phyloP scores from a whole-genome alignment of 2,113 vertebrate species.

The Stegostoma tigrinum region DNA sequence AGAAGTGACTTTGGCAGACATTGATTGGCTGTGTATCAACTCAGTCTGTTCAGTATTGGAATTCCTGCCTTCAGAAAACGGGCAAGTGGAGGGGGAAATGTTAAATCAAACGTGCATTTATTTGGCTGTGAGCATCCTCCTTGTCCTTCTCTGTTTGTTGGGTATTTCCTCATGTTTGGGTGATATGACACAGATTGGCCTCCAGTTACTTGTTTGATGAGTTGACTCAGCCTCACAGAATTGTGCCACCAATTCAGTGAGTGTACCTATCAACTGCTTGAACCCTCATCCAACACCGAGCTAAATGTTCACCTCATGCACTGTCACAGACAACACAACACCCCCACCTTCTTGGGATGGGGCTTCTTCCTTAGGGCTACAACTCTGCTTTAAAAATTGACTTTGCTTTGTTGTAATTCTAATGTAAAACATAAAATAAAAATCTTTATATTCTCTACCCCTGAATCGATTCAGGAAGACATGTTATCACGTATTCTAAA shows the following conservation, averaged over 20 bases:
- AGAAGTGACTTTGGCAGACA: constrained; percentile 43
- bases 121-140: background rate
- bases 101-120: background rate
- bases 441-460: background rate
- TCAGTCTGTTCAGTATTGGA: background rate
- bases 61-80: background rate
- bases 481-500: background rate
- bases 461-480: background rate
- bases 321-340: background rate
- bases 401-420: background rate
- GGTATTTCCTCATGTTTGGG: background rate
- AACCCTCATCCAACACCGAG: background rate
- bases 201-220: background rate
- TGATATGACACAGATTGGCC: too few species aligned
- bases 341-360: background rate
- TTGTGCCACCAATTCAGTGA: too few species aligned
- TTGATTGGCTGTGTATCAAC: background rate
- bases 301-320: too few species aligned
- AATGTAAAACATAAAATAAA: background rate
- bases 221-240: background rate
- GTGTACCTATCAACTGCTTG: background rate
- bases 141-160: background rate
- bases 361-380: background rate
- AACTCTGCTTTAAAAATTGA: background rate
- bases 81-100: background rate